phyloP scores from a whole-genome alignment of 2,888 invertebrate genomes.

The Lysandra bellargus region DNA sequence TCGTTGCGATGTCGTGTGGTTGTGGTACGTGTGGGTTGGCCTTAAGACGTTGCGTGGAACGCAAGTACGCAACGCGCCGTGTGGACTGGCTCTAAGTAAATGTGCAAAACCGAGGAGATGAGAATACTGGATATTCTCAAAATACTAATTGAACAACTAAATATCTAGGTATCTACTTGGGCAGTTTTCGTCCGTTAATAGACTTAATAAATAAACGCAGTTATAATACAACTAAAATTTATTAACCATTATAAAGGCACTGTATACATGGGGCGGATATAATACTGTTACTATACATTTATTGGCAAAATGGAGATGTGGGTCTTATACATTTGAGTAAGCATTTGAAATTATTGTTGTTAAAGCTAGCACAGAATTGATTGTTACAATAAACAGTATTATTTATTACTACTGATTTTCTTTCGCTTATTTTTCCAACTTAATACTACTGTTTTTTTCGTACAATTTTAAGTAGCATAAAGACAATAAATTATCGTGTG shows the following conservation, averaged over 20 bases:
- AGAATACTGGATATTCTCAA: too few species aligned
- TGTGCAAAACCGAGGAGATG: too few species aligned
- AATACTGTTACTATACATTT: slow-evolving; percentile 56
- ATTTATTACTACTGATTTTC: not conserved
- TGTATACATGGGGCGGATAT: slow-evolving; percentile 55
- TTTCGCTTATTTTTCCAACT: not conserved
- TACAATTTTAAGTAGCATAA: not conserved
- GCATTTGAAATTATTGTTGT: not conserved
- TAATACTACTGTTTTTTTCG: not conserved
- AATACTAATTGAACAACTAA: too few species aligned
- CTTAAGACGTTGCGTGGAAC: too few species aligned
- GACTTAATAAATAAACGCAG: not conserved
- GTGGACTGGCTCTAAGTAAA: too few species aligned
- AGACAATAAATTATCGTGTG: not conserved
- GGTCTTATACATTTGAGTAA: not conserved
- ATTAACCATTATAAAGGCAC: slow-evolving; percentile 73
- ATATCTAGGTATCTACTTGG: not conserved
- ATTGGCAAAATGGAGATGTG: slow-evolving; percentile 3
- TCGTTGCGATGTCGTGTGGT: too few species aligned
- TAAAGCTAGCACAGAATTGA: not conserved
- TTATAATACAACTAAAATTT: slow-evolving; percentile 50
- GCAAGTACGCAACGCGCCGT: too few species aligned
- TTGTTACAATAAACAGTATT: not conserved
- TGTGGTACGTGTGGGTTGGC: too few species aligned
- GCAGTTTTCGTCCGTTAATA: not conserved